phyloP scores from a whole-genome alignment of 2,797 vertebrate species.

The Synanceia verrucosa region DNA sequence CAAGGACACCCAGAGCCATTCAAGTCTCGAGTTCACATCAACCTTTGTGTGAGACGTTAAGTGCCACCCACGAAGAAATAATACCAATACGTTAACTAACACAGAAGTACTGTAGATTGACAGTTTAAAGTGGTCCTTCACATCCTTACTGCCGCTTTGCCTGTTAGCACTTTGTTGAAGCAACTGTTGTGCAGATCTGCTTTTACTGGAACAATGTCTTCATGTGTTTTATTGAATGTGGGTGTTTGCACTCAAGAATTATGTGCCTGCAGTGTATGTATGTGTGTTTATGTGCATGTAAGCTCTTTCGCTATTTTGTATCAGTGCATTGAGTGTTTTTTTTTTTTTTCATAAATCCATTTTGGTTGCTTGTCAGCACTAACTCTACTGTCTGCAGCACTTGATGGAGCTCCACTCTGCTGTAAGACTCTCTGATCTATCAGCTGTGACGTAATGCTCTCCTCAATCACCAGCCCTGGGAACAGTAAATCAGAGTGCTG shows the following conservation, averaged over 20 bases:
- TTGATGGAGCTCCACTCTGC: slow-evolving; percentile 77
- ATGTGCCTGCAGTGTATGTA: slow-evolving; percentile 26
- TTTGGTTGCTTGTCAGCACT: slow-evolving; percentile 72
- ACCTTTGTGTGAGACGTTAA: slow-evolving; percentile 9
- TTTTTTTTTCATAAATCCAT: slow-evolving; percentile 61
- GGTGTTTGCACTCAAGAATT: slow-evolving; percentile 52
- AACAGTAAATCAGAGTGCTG: slow-evolving; percentile 74
- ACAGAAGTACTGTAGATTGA: slow-evolving; percentile 37
- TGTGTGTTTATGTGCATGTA: slow-evolving; percentile 47
- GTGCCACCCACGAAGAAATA: slow-evolving; percentile 45
- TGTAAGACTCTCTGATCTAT: slow-evolving; percentile 72
- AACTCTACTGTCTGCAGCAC: slow-evolving; percentile 71
- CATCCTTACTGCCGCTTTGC: slow-evolving; percentile 14
- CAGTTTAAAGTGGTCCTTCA: slow-evolving; percentile 33
- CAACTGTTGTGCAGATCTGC: slow-evolving; percentile 42
- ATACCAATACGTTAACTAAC: slow-evolving; percentile 42
- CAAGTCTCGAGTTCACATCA: slow-evolving; percentile 22
- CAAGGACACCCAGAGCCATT: slow-evolving; percentile 12
- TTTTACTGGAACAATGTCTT: slow-evolving; percentile 54
- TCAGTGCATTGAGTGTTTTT: slow-evolving; percentile 44
- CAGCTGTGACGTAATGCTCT: slow-evolving; percentile 78
- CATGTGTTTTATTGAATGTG: slow-evolving; percentile 56
- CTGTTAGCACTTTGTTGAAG: slow-evolving; percentile 53
- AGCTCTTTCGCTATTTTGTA: slow-evolving; percentile 53
- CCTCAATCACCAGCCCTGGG: slow-evolving; percentile 76